Base-by-base conservation (phyloP, 2,888 invertebrate genomes). In the Tachina lurida region DNA sequence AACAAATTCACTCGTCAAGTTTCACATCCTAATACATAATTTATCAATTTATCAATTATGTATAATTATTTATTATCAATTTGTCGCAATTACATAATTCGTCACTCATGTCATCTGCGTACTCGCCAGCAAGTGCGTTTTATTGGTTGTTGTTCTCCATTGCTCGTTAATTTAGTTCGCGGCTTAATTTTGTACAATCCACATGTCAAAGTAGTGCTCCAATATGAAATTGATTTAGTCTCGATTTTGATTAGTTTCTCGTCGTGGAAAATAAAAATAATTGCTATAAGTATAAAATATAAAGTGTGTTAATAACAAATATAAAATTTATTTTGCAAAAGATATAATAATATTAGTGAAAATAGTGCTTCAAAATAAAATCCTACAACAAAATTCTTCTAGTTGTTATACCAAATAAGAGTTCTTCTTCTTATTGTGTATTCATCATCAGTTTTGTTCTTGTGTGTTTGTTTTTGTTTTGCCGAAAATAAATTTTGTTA, bases 91-190 rank as follows among this genome's bases (percentile, higher is more conserved):
- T n/a, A n/a, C n/a, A n/a, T 31, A 31, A 31, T 31, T 31, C 31
- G 31, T 31, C 31, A 31, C 31, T 31, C 4, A 4, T 31, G 31
- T 31, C 31, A 31, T 31, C 7, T 31, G 31, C 5, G 0, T 31
- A 31, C 31, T 31, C 31, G 31, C 7, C 7, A 31, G 31, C 31
- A 7, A 31, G 4, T 22, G 22, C 22, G 3, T 22, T 22, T 31
- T 4, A 31, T 31, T 31, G 31, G 7, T 31, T 31, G 31, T 7
- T 31, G 31, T 31, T 31, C 31, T 31, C 31, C 1, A 31, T 31
- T 31, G 31, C 31, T 31, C 58, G 19, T 58, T 31, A n/a, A 10
- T 41, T 60, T 41, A 60, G 60, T 60, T 60, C 60, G 60, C n/a
- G 60, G 41, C 5, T 31, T 31, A 31, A 31, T 41, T 60, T 41